Conservation (phyloP, 1,140 invertebrate genomes). For the Cherax quadricarinatus region DNA sequence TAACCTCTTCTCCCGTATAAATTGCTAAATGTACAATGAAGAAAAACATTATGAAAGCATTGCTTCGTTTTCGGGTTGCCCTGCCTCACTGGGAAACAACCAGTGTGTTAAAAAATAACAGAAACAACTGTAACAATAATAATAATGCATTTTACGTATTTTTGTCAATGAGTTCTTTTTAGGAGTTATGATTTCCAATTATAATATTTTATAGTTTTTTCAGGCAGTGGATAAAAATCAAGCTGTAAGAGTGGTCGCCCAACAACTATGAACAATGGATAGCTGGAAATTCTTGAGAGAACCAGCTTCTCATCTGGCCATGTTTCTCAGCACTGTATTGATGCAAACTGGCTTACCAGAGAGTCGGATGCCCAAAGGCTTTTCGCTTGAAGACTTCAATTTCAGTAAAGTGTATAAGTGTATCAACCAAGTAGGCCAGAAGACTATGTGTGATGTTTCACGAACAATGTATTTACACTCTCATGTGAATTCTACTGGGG, state of each 20-base stretch:
- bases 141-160: no score
- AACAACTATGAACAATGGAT: not conserved
- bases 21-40: no score
- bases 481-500: not conserved
- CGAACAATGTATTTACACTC: not conserved
- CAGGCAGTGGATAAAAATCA: not conserved
- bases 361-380: not conserved
- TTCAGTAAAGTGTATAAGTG: constrained; percentile 33
- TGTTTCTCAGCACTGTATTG: not conserved
- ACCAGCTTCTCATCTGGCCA: not conserved
- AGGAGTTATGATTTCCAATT: no score
- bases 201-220: not conserved
- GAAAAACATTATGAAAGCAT: no score
- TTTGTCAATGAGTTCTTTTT: no score
- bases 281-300: not conserved
- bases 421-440: not conserved
- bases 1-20: no score
- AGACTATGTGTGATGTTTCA: constrained; percentile 8
- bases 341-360: not conserved
- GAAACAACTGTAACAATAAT: no score
- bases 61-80: no score
- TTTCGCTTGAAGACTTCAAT: not conserved
- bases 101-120: no score
- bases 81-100: no score
- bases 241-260: not conserved